A percentile compares a stretch with the other conserved stretches of the same genome.
Evolutionary conservation across 2,113 vertebrate species (phyloP).

Genomic region (Paraplagusia blochii): DNA sequence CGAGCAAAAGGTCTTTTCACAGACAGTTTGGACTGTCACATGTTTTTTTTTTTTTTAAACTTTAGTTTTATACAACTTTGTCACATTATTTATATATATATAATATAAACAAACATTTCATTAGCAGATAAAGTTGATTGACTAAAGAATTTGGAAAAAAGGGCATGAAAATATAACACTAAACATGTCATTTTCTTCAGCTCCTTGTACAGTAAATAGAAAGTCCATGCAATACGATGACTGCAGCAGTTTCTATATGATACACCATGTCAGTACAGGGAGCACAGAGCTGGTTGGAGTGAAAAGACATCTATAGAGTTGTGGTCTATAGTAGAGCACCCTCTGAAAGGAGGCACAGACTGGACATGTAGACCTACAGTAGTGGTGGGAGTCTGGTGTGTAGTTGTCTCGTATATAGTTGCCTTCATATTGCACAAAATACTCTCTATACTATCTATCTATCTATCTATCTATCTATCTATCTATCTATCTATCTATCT

Average conservation of each 20-base stretch:
- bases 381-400: background rate
- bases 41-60: background rate
- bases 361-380: constrained; percentile 6
- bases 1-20: constrained; percentile 77
- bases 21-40: constrained; percentile 45
- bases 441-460: no score
- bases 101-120: background rate
- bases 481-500: no score
- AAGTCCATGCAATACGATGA: no score
- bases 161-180: constrained; percentile 1
- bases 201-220: background rate
- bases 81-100: background rate
- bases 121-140: constrained; percentile 4
- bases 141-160: constrained; percentile 11
- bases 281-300: constrained; percentile 54
- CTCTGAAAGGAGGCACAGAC: constrained; percentile 71
- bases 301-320: constrained; percentile 80
- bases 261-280: background rate
- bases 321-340: constrained; percentile 77
- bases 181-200: background rate
- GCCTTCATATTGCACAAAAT: no score
- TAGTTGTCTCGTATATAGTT: constrained; percentile 1
- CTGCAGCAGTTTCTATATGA: no score
- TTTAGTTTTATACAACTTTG: background rate
- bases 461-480: no score